Conservation (phyloP, 2,888 invertebrate genomes). For the Creontiades dilutus region DNA sequence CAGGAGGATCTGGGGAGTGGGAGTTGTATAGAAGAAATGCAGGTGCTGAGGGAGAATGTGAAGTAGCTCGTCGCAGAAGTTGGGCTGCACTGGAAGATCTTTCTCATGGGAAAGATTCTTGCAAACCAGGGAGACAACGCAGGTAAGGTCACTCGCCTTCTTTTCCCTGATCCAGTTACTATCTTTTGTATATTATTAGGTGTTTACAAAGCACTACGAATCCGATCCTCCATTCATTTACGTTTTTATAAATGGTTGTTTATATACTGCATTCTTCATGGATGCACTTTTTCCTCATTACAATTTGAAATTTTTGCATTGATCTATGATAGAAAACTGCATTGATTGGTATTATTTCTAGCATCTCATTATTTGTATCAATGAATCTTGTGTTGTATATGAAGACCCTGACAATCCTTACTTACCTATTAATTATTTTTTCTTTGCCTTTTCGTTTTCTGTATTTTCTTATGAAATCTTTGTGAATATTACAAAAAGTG, state of each 20-base stretch:
- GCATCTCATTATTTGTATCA: conserved; percentile 24
- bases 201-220: conserved; percentile 49
- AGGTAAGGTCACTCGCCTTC: conserved; percentile 78
- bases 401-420: not conserved
- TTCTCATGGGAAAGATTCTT: conserved; percentile 81
- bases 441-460: not conserved
- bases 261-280: conserved; percentile 50
- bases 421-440: not conserved
- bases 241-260: not conserved
- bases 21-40: conserved; percentile 74
- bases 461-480: not conserved
- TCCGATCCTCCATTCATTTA: conserved; percentile 1
- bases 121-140: conserved; percentile 80
- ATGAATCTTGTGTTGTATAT: conserved; percentile 62
- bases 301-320: conserved; percentile 62
- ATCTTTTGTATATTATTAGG: conserved; percentile 49
- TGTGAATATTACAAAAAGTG: not conserved
- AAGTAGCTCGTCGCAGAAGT: conserved; percentile 85
- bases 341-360: conserved; percentile 35
- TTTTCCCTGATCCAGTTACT: not conserved
- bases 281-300: conserved; percentile 55
- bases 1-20: conserved; percentile 77
- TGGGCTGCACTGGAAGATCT: conserved; percentile 92
- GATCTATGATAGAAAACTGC: conserved; percentile 53
- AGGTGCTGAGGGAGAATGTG: conserved; percentile 81